Evolutionary conservation across 2,888 invertebrate species (phyloP), one percentile per base, ranked within the genome.

Genomic region (Pterostichus madidus): DNA sequence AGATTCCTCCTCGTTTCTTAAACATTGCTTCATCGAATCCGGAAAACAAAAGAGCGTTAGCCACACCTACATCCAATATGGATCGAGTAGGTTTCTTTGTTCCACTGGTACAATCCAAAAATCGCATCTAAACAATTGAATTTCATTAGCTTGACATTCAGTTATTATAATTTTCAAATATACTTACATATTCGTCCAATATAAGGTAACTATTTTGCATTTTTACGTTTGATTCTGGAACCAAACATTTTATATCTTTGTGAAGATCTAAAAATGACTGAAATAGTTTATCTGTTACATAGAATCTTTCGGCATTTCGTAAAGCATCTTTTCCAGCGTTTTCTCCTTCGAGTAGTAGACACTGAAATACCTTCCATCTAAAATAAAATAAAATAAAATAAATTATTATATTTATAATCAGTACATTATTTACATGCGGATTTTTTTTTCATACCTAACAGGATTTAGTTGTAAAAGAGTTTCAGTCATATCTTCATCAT

Each of bases 161-260:
- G n/a, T n/a, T 39, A 39, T 39, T 24, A 44, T 44, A n/a, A 71
- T 71, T 64, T 71, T 17, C 5, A 75, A 81, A 5, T 10, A 35
- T 15, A 52, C 88, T 87, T 87, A 90, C 90, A 86, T 91, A 90
- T 89, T 92, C 91, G 84, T 92, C 91, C 78, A 92, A 86, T 84
- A 92, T 91, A 32, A 92, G 85, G 84, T 92, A 92, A 84, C 91
- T 91, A 84, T 91, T 91, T 85, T 90, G 91, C 91, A 91, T 91
- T 86, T 89, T 89, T 3, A 31, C 84, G 83, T 92, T 92, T 0
- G 90, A 90, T 86, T 92, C 92, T 0, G 91, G 91, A 8, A 92
- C 91, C 80, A 92, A 87, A 85, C 89, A 89, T 10, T 84, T 71
- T 4, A 91, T 87, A 61, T 86, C 80, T 44, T 86, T 85, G 85